These are phyloP conservation scores for Lycocerus yunnanus DNA, from an alignment of 2,888 invertebrate genomes.

Conservation along the genomic window DNA sequence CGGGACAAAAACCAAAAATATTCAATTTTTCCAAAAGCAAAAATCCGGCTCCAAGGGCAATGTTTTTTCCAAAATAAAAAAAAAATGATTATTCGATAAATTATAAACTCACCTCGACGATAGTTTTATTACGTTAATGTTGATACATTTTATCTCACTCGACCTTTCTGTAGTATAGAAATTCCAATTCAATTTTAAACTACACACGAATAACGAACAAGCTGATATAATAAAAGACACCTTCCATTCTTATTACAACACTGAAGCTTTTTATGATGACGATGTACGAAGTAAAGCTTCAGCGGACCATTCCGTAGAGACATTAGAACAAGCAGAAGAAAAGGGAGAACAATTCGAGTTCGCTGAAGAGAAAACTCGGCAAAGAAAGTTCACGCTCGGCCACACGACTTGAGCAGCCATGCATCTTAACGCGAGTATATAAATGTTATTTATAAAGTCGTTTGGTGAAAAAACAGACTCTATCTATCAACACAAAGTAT, in stretches of 20 bases:
- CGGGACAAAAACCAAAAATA: too few relatives aligned
- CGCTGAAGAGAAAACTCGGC: constrained; percentile 18
- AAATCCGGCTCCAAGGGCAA: background rate
- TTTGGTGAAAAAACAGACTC: constrained; percentile 38
- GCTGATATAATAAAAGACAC: background rate
- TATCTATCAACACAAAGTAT: constrained; percentile 36
- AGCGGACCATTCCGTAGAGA: constrained; percentile 13
- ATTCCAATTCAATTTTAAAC: background rate
- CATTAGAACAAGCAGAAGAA: constrained; percentile 14
- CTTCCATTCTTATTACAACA: constrained; percentile 26
- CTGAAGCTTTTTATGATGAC: constrained; percentile 20
- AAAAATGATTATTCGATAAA: background rate
- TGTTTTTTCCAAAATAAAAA: too few relatives aligned
- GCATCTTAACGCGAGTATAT: constrained; percentile 35
- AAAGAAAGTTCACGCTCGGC: constrained; percentile 31
- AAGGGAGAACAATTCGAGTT: constrained; percentile 14
- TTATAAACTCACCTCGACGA: background rate
- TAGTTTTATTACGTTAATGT: background rate
- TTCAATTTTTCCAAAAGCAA: too few relatives aligned
- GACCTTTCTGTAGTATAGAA: background rate
- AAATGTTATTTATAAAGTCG: constrained; percentile 39
- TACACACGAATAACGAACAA: background rate
- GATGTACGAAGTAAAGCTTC: constrained; percentile 19
- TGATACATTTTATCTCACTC: background rate
- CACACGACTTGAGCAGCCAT: constrained; percentile 33